Evolutionary conservation across 35 echinoderm and acorn worm species (phyloP).

Genomic region (Amphiura filiformis): DNA sequence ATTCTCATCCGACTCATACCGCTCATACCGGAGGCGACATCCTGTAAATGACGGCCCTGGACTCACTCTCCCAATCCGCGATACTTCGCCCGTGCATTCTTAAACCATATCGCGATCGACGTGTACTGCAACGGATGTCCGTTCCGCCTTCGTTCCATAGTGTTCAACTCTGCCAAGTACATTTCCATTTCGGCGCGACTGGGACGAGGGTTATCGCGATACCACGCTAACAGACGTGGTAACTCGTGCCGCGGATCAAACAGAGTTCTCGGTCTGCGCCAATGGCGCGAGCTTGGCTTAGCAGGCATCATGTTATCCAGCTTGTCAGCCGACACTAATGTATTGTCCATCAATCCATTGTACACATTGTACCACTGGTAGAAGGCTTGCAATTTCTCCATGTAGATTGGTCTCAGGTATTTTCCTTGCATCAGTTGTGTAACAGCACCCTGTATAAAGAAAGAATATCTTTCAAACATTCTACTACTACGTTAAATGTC

Average conservation of each 20-base stretch:
- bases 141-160: conserved; percentile 69
- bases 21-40: background rate
- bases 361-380: conserved; percentile 97
- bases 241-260: conserved; percentile 85
- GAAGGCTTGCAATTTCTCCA: conserved; percentile 80
- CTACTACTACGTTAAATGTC: background rate
- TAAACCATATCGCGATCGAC: conserved; percentile 96
- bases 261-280: conserved; percentile 65
- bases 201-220: conserved; percentile 80
- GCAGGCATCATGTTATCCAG: conserved; percentile 39
- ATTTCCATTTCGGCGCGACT: conserved; percentile 74
- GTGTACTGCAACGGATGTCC: conserved; percentile 88
- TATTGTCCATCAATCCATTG: conserved; percentile 82
- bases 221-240: conserved; percentile 83
- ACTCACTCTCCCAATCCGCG: conserved; percentile 27
- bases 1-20: background rate
- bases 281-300: conserved; percentile 51
- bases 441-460: conserved; percentile 60
- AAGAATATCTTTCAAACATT: background rate
- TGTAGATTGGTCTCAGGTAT: conserved; percentile 72
- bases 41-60: background rate
- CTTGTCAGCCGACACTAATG: conserved; percentile 67
- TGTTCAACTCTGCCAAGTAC: conserved; percentile 86
- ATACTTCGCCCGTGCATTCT: conserved; percentile 94
- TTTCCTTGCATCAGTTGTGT: conserved; percentile 75